Evolutionary conservation across 2,888 invertebrate species (phyloP).

Genomic region (Galerucella calmariensis): DNA sequence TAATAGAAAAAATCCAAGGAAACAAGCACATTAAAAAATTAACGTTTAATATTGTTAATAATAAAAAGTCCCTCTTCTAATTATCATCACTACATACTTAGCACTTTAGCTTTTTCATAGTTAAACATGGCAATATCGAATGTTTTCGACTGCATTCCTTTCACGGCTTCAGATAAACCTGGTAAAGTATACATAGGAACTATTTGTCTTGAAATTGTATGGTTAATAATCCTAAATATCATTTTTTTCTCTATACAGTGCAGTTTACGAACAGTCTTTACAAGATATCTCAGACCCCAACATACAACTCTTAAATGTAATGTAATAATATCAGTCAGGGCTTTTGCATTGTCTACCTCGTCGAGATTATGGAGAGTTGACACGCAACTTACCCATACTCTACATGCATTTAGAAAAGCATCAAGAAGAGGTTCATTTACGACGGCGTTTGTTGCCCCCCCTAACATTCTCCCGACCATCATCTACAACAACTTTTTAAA

Average conservation of each 20-base stretch:
- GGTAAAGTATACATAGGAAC: too few relatives aligned
- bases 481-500: too few relatives aligned
- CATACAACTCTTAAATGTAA: constrained; percentile 58
- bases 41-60: too few relatives aligned
- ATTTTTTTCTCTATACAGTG: neutral
- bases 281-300: constrained; percentile 34
- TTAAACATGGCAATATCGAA: too few relatives aligned
- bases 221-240: constrained; percentile 31
- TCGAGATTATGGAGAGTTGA: constrained; percentile 54
- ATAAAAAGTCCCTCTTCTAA: too few relatives aligned
- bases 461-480: constrained; percentile 16
- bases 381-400: constrained; percentile 53
- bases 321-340: constrained; percentile 61
- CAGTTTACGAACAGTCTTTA: neutral
- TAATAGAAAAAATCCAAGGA: too few relatives aligned
- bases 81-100: too few relatives aligned
- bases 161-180: too few relatives aligned
- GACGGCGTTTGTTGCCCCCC: neutral
- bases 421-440: neutral
- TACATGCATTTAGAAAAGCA: constrained; percentile 35
- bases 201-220: constrained; percentile 33
- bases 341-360: constrained; percentile 57
- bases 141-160: too few relatives aligned
- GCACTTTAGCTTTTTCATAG: too few relatives aligned
- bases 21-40: too few relatives aligned